Evolutionary conservation across 2,888 invertebrate species (phyloP).

Genomic region (Aspidiotus rigidus): DNA sequence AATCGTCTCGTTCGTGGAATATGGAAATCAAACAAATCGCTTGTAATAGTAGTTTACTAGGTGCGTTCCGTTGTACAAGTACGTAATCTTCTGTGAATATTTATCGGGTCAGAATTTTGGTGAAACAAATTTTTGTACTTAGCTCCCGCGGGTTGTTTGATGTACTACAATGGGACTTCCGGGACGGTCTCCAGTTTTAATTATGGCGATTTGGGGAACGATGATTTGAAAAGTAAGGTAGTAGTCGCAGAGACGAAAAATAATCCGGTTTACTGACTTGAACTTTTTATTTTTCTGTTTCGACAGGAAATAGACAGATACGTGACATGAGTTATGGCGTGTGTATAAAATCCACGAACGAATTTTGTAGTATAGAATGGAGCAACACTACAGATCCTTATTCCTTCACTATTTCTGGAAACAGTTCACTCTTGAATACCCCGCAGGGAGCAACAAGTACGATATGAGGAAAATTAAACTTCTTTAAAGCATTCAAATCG

Average conservation of each 20-base stretch:
- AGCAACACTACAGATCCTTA: slow-evolving; percentile 45
- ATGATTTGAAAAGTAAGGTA: neutral
- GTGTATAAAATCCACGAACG: slow-evolving; percentile 62
- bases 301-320: slow-evolving; percentile 58
- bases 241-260: neutral
- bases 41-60: slow-evolving; percentile 59
- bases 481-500: neutral
- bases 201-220: slow-evolving; percentile 47
- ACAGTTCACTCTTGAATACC: slow-evolving; percentile 43
- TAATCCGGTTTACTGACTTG: neutral
- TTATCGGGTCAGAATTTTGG: no score
- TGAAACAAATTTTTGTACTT: slow-evolving; percentile 39
- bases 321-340: slow-evolving; percentile 65
- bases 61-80: slow-evolving; percentile 39
- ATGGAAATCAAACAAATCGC: slow-evolving; percentile 60
- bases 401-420: slow-evolving; percentile 63
- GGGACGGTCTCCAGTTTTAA: slow-evolving; percentile 67
- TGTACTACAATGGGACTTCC: slow-evolving; percentile 55
- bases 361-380: slow-evolving; percentile 64
- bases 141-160: slow-evolving; percentile 71
- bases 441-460: neutral
- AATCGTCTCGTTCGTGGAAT: slow-evolving; percentile 63
- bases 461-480: neutral
- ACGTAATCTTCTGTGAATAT: no score
- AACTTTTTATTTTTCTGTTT: neutral